These are phyloP conservation scores for Dorcus hopei DNA, from an alignment of 2,888 invertebrate genomes.

Conservation along the genomic window DNA sequence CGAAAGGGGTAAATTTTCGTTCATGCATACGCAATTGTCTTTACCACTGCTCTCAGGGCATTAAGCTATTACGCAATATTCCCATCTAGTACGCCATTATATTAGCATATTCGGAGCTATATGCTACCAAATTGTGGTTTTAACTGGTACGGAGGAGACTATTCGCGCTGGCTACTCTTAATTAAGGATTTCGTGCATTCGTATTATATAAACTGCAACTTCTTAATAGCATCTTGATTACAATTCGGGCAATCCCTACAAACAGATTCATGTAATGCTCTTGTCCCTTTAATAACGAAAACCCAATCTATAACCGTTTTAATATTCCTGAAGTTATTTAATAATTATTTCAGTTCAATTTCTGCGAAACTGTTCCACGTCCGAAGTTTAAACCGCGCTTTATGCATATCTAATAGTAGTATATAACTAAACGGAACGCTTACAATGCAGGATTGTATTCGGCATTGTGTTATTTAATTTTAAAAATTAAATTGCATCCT, in stretches of 20 bases:
- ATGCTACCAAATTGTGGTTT: constrained; percentile 39
- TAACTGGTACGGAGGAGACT: constrained; percentile 21
- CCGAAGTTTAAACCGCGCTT: constrained; percentile 9
- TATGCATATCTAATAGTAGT: constrained; percentile 8
- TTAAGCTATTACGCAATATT: constrained; percentile 46
- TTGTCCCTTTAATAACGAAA: neutral
- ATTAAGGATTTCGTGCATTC: constrained; percentile 42
- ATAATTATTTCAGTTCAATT: too few species aligned
- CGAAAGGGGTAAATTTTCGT: neutral
- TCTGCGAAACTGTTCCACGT: too few species aligned
- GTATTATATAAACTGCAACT: constrained; percentile 38
- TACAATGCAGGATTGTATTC: too few species aligned
- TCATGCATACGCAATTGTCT: constrained; percentile 43
- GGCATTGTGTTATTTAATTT: too few species aligned
- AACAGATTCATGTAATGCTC: neutral
- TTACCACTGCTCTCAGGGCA: constrained; percentile 38
- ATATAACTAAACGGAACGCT: constrained; percentile 3
- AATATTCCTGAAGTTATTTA: too few species aligned
- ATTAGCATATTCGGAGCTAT: constrained; percentile 47
- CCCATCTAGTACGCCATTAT: constrained; percentile 42
- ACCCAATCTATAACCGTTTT: neutral
- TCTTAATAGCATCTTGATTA: constrained; percentile 37
- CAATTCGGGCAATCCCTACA: constrained; percentile 24
- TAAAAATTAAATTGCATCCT: too few species aligned
- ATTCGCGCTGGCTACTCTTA: constrained; percentile 38